These are phyloP conservation scores for Craseonycteris thonglongyai DNA, from an alignment of 2,113 vertebrate genomes.

Conservation along the genomic window DNA sequence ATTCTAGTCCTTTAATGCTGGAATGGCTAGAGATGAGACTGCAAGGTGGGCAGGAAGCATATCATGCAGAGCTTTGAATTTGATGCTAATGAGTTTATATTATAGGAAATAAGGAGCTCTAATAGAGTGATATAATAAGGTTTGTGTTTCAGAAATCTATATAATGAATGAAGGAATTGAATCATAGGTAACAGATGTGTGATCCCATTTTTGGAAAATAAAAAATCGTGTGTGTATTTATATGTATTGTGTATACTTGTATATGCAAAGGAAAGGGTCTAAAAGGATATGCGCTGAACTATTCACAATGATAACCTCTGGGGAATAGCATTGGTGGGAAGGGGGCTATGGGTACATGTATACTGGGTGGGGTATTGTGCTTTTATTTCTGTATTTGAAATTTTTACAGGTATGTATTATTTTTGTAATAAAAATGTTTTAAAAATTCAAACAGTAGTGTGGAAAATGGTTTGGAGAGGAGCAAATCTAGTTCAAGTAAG, in stretches of 20 bases:
- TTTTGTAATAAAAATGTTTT: conserved; percentile 61
- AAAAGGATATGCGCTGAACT: conserved; percentile 2
- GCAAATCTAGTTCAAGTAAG: conserved; percentile 29
- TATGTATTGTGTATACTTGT: conserved; percentile 40
- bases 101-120: neutral
- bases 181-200: neutral
- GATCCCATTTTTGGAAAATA: conserved; percentile 48
- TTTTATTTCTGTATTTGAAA: conserved; percentile 64
- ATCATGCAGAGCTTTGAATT: conserved; percentile 19
- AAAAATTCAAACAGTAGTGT: neutral
- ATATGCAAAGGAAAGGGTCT: conserved; percentile 16
- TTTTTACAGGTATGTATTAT: conserved; percentile 50
- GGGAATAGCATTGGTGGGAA: neutral
- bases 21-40: conserved; percentile 25
- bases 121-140: neutral
- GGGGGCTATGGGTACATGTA: conserved; percentile 1
- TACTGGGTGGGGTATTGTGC: neutral
- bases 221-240: conserved; percentile 30
- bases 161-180: conserved; percentile 7
- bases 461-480: conserved; percentile 42
- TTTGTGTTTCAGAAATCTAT: conserved; percentile 31
- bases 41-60: conserved; percentile 16
- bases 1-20: conserved; percentile 1
- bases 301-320: conserved; percentile 12
- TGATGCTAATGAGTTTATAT: neutral